Conservation (phyloP, 2,797 vertebrate genomes). For the Taenioides sp. region DNA sequence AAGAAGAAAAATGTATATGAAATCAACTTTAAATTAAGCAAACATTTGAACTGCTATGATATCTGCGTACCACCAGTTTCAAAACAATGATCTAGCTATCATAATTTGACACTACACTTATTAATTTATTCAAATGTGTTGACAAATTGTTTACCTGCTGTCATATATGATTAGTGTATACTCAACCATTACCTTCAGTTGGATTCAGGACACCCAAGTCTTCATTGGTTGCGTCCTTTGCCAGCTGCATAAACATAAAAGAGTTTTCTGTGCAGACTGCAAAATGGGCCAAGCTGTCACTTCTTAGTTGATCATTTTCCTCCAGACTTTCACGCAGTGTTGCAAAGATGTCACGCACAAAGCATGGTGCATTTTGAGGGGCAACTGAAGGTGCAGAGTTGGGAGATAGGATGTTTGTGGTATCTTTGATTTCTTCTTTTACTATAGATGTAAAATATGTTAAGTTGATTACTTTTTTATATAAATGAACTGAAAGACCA, state of each 20-base stretch:
- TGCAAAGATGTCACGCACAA: slow-evolving; percentile 51
- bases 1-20: background rate
- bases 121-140: background rate
- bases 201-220: slow-evolving; percentile 48
- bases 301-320: slow-evolving; percentile 24
- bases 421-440: slow-evolving; percentile 15
- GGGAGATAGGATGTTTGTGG: background rate
- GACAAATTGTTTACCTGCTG: background rate
- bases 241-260: slow-evolving; percentile 34
- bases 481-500: background rate
- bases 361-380: slow-evolving; percentile 26
- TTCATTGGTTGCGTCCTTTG: slow-evolving; percentile 9
- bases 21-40: background rate
- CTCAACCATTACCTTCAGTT: slow-evolving; percentile 50
- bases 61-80: no score
- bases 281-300: slow-evolving; percentile 46
- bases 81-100: no score
- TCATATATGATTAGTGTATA: background rate
- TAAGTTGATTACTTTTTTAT: background rate
- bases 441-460: background rate
- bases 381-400: background rate
- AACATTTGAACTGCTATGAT: background rate
- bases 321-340: slow-evolving; percentile 44
- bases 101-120: no score
- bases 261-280: slow-evolving; percentile 61